Base-by-base conservation (phyloP, 2,797 vertebrate genomes). In the Staurois parvus region DNA sequence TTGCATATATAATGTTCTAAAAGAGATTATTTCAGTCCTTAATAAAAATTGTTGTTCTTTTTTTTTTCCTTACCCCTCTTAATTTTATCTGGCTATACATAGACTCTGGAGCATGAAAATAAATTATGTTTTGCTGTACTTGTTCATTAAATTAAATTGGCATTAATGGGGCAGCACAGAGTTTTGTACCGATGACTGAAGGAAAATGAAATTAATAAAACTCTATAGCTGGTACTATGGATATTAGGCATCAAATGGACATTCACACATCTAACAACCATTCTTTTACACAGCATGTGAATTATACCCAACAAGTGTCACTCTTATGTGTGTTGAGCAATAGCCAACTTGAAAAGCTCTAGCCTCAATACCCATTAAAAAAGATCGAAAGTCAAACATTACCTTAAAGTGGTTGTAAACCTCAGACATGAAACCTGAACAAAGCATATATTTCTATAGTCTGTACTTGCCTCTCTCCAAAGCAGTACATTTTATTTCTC, bases 1-100 rank as follows among this genome's bases (percentile, higher is more conserved):
- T 92, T 93, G 91, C 93, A 95, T 94, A 93, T 92, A 94, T 94
- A 94, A 94, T 93, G 92, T 94, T 92, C 90, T 92, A 91, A 77
- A 92, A 94, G 92, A 91, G 93, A 93, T 92, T 91, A 92, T 93
- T 94, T 94, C 92, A 94, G 93, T 92, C 29, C 34, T 79, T 72
- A 59, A 72, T 45, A 67, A 30, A 19, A 62, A 64, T 10, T 10
- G 9, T 26, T 86, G 89, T 90, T 91, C 92, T 93, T 95, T 19
- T 7, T 56, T 56, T 52, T 21, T 89, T 82, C n/a, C 89, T 91
- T 91, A 92, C 24, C 90, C 91, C 93, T 93, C 90, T 90, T 89
- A 92, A 92, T 87, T 92, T 91, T 66, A 29, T 66, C 28, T 29
- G 17, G 26, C 64, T 26, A 92, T 92, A 93, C 90, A 93, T 79